Percentiles rank a stretch among this genome's conserved stretches.
phyloP scores from a whole-genome alignment of 2,888 invertebrate genomes.

The Scrobipalpa atriplicella region DNA sequence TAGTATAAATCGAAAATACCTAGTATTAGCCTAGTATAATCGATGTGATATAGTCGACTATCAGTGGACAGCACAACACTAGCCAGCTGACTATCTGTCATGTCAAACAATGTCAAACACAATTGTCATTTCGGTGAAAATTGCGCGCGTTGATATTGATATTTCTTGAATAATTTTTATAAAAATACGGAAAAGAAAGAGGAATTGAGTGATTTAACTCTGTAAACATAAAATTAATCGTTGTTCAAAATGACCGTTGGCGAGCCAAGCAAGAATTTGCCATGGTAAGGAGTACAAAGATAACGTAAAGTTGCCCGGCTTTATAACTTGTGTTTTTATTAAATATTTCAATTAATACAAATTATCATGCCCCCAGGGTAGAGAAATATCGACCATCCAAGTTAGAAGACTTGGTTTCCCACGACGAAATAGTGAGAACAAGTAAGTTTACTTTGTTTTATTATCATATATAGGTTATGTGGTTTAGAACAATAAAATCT shows the following conservation, averaged over 20 bases:
- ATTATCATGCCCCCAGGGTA: conserved; percentile 85
- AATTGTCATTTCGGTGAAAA: neutral
- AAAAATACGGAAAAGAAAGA: neutral
- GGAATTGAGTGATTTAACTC: neutral
- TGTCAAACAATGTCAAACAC: neutral
- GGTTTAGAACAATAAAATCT: neutral
- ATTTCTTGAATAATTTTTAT: neutral
- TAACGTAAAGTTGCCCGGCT: neutral
- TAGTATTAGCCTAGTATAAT: too few species aligned
- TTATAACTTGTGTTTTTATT: neutral
- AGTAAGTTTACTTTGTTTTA: conserved; percentile 84
- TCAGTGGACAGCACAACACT: too few species aligned
- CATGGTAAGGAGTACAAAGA: conserved; percentile 76
- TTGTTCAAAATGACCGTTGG: conserved; percentile 63
- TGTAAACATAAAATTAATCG: neutral
- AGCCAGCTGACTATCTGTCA: too few species aligned
- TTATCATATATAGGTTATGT: conserved; percentile 13
- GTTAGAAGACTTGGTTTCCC: conserved; percentile 97
- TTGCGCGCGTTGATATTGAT: neutral
- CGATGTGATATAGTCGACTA: too few species aligned
- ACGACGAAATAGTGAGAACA: conserved; percentile 97
- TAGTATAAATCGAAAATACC: too few species aligned
- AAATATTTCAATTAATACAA: neutral
- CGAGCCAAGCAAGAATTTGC: conserved; percentile 78
- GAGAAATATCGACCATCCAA: conserved; percentile 98